Evolutionary conservation across 1,140 invertebrate species (phyloP), one percentile per base, ranked within the genome.

Genomic region (Leptinotarsa defecta): DNA sequence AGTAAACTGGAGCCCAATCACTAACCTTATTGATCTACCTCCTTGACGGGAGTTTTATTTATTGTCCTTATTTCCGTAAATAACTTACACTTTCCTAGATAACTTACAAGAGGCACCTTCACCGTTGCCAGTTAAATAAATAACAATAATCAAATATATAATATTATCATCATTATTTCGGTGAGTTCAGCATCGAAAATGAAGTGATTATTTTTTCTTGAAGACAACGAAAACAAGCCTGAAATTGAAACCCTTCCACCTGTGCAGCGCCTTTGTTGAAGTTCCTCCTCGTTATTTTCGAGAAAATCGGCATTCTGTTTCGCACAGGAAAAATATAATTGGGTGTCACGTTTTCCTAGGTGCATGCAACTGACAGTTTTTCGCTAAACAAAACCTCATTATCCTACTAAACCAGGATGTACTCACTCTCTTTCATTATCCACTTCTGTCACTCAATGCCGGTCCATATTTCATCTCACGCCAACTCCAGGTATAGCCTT

Each of bases 381-480:
- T 71, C 49, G 20, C 48, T 62, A 61, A 62, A 71, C 70, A 71
- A 71, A 71, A 71, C 70, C 70, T 62, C 57, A 62, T 71, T 71
- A 71, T 62, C 49, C 22, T 24, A 71, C 70, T 71, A 71, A 57
- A 61, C 19, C 70, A n/a, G 43, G 70, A 24, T 70, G 70, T 48
- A 57, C 52, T 57, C 52, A 71, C 48, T 71, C 49, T 22, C 70
- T 71, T 71, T 71, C 70, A 62, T 61, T 71, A 71, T 71, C 70
- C 49, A 17, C 20, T 27, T 24, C 49, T 71, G 70, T 71, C 70
- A 71, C 48, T 71, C 70, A 71, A 52, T 49, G 70, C 70, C 49
- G 52, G 70, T 71, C 70, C 70, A 71, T 71, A 71, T 71, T 71
- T 71, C 70, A 71, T 71, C 52, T 24, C 17, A 61, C 70, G 70